Evolutionary conservation across 2,797 vertebrate species (phyloP).

Genomic region (Chrysocyon brachyurus): DNA sequence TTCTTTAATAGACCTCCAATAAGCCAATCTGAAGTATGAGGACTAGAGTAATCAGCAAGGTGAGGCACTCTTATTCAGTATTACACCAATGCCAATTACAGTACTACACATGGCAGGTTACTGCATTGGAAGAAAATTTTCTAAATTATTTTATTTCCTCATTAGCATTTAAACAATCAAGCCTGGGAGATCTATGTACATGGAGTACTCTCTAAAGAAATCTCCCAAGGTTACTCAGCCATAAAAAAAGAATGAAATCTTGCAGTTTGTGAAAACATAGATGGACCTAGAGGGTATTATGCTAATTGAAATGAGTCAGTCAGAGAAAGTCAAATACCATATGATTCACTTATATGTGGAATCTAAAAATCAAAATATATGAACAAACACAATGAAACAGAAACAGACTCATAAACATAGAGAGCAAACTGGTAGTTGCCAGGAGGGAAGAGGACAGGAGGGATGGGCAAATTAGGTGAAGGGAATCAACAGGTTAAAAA

Average conservation of each 20-base stretch:
- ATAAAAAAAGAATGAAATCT: not conserved
- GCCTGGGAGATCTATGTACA: not conserved
- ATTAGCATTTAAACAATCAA: not conserved
- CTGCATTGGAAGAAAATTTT: not conserved
- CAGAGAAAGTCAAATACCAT: not conserved
- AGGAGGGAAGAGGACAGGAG: not conserved
- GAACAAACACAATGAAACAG: not conserved
- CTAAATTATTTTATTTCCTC: constrained; percentile 11
- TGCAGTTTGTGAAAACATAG: not conserved
- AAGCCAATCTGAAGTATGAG: not conserved
- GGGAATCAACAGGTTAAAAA: not conserved
- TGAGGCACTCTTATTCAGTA: not conserved
- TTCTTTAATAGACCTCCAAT: not conserved
- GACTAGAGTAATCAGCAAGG: not conserved
- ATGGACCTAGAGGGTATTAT: not conserved
- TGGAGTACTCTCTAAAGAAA: constrained; percentile 11
- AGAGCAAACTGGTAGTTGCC: not conserved
- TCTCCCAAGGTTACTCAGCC: not conserved
- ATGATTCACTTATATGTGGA: not conserved
- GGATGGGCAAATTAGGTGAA: not conserved
- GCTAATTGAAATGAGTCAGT: not conserved
- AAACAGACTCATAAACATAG: not conserved
- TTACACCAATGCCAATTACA: not conserved
- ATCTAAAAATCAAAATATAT: not conserved
- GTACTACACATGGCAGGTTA: not conserved